Conservation (phyloP, 64 coral and sea anemone species). For the Astreopora myriophthalma region DNA sequence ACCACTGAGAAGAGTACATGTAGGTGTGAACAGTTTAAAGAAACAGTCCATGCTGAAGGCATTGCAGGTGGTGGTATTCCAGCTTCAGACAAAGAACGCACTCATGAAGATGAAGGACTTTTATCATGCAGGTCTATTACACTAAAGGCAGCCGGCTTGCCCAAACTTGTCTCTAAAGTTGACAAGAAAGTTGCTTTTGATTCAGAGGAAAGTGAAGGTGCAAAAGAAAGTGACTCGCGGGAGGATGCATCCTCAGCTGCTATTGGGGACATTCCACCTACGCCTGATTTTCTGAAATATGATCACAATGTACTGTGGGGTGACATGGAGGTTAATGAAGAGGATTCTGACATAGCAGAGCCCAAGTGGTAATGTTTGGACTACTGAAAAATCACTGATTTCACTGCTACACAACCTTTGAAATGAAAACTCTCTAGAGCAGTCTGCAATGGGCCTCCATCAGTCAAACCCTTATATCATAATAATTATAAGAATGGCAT, state of each 20-base stretch:
- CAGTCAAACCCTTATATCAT: too few species aligned
- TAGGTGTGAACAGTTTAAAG: background rate
- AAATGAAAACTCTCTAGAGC: too few species aligned
- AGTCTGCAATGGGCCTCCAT: too few species aligned
- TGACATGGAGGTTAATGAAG: background rate
- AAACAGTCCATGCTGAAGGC: background rate
- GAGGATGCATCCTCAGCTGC: background rate
- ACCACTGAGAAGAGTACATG: background rate
- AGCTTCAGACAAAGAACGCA: background rate
- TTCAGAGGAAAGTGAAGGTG: background rate
- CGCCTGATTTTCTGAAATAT: background rate
- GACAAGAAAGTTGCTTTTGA: conserved; percentile 30
- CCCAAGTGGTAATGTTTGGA: background rate
- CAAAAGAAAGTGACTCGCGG: background rate
- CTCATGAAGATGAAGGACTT: background rate
- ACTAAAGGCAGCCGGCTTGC: background rate
- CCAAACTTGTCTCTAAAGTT: background rate
- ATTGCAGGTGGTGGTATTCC: background rate
- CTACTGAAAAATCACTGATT: background rate
- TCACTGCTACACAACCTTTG: too few species aligned
- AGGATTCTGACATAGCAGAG: background rate
- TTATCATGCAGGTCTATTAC: background rate
- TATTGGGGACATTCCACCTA: background rate
- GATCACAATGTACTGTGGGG: background rate
- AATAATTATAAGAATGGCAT: too few species aligned